Conservation (phyloP, 2,797 vertebrate genomes). For the Sarcophilus harrisii region DNA sequence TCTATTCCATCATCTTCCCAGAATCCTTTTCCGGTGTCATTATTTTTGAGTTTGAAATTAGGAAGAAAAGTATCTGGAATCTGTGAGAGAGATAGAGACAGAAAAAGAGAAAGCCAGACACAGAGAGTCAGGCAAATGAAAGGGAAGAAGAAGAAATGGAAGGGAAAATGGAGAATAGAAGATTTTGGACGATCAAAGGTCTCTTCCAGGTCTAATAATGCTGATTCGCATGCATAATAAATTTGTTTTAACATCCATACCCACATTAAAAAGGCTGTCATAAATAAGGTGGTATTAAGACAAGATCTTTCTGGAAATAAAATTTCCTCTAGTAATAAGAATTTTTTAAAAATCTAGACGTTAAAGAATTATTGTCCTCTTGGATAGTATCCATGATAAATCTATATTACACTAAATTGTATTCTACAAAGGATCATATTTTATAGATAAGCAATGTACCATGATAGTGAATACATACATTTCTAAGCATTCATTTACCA, state of each 20-base stretch:
- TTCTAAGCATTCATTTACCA: neutral
- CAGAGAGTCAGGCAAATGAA: neutral
- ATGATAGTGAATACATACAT: neutral
- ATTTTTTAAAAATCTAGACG: neutral
- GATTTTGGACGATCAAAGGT: neutral
- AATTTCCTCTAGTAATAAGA: neutral
- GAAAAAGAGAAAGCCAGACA: no score
- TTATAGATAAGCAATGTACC: neutral
- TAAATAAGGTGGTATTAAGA: neutral
- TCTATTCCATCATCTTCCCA: no score
- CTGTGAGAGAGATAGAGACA: neutral
- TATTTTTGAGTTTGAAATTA: neutral
- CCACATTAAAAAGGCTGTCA: neutral
- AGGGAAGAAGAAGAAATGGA: neutral
- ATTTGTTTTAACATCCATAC: neutral
- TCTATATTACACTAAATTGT: neutral
- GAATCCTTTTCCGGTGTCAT: no score
- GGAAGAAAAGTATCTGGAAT: neutral
- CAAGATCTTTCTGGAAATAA: neutral
- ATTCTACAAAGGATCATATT: neutral
- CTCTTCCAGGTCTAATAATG: neutral
- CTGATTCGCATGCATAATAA: neutral
- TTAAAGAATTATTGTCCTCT: neutral
- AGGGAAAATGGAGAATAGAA: neutral
- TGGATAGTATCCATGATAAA: neutral